Percentiles rank a stretch among this genome's conserved stretches.
These are phyloP conservation scores for Psilopsiagon aymara DNA, from an alignment of 2,113 vertebrate genomes.

Conservation along the genomic window DNA sequence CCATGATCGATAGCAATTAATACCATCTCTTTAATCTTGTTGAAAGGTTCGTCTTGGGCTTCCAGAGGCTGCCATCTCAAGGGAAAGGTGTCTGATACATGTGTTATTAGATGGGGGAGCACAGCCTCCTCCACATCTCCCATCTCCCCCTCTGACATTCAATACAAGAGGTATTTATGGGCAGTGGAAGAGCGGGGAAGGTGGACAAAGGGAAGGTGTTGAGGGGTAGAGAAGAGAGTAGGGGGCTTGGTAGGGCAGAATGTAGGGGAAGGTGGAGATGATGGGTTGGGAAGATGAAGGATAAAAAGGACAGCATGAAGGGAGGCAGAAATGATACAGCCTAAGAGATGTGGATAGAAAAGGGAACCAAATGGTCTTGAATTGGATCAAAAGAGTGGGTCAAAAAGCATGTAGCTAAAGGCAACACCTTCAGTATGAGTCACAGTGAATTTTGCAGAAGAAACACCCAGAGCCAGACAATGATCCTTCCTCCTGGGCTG, in stretches of 20 bases:
- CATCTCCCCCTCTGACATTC: fast-evolving
- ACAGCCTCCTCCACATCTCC: background rate
- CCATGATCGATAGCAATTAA: slow-evolving; percentile 96
- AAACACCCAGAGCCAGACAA: background rate
- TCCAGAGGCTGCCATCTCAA: slow-evolving; percentile 65
- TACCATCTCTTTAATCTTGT: slow-evolving; percentile 90
- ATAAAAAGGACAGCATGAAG: background rate
- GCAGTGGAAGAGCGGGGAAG: background rate
- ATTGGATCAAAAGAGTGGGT: background rate
- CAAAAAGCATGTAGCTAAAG: background rate
- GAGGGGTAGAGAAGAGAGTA: background rate
- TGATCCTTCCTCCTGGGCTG: background rate
- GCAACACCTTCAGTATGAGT: background rate
- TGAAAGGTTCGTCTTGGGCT: slow-evolving; percentile 85
- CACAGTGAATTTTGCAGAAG: background rate
- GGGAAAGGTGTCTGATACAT: slow-evolving; percentile 47
- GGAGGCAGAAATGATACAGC: background rate
- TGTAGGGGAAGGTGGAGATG: background rate
- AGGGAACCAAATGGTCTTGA: background rate
- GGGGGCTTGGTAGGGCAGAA: background rate
- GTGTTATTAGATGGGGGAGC: slow-evolving; percentile 9
- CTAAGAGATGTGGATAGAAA: background rate
- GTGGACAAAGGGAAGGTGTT: background rate
- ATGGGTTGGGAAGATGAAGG: background rate
- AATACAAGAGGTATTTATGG: background rate